Evolutionary conservation across 2,113 vertebrate species (phyloP).

Genomic region (Nettapus auritus): DNA sequence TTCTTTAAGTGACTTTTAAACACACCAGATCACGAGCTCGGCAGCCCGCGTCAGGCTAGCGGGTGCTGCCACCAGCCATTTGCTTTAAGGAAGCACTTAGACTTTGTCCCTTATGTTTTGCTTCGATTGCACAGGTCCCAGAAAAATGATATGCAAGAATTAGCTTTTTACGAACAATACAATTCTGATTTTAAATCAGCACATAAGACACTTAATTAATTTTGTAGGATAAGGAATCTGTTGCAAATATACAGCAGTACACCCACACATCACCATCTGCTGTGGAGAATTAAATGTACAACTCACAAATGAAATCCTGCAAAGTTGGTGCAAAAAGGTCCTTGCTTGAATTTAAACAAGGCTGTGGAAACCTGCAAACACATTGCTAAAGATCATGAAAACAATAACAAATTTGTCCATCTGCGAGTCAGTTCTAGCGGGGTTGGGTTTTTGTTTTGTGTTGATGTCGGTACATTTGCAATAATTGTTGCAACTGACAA

Average conservation of each 20-base stretch:
- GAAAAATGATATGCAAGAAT: constrained; percentile 41
- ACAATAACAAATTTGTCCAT: constrained; percentile 75
- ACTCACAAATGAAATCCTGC: constrained; percentile 70
- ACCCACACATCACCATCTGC: constrained; percentile 83
- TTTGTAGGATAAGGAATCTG: constrained; percentile 77
- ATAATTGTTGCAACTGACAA: constrained; percentile 15
- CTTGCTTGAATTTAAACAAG: constrained; percentile 71
- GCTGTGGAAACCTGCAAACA: constrained; percentile 74
- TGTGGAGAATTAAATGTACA: constrained; percentile 75
- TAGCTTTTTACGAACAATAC: constrained; percentile 54
- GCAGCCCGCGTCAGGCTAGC: background rate
- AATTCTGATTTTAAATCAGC: constrained; percentile 71
- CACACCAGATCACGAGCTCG: background rate
- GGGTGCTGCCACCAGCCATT: background rate
- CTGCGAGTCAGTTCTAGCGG: constrained; percentile 42
- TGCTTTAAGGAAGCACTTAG: background rate
- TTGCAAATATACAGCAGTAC: constrained; percentile 78
- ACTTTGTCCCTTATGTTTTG: background rate
- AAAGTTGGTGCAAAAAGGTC: constrained; percentile 75
- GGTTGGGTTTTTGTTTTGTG: background rate
- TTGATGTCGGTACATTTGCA: constrained; percentile 19
- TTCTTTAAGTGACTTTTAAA: constrained; percentile 17
- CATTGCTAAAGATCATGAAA: constrained; percentile 74
- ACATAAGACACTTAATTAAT: constrained; percentile 78
- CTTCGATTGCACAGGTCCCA: background rate